A percentile compares a stretch with the other conserved stretches of the same genome.
Conservation (phyloP, 2,113 vertebrate genomes). For the Odontesthes bonariensis region DNA sequence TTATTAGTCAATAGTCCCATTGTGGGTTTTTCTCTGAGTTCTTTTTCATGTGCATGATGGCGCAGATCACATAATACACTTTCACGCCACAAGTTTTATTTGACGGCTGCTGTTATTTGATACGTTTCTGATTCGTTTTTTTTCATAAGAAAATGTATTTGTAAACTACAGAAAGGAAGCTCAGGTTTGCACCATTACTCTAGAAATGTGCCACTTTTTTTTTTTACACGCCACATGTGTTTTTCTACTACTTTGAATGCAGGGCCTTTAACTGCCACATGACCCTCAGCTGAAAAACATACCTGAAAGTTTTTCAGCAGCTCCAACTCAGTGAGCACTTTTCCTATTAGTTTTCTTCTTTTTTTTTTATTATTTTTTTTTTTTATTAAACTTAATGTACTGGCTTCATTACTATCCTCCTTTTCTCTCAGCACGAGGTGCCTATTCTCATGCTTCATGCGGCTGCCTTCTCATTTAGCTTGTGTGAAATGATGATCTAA, state of each 20-base stretch:
- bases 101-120: neutral
- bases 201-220: neutral
- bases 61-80: conserved; percentile 36
- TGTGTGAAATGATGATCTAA: neutral
- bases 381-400: no score
- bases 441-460: neutral
- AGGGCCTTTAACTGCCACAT: no score
- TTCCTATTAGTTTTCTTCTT: no score
- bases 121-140: conserved; percentile 11
- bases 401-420: neutral
- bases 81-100: conserved; percentile 10
- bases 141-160: neutral
- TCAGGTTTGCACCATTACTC: neutral
- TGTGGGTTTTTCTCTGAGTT: conserved; percentile 50
- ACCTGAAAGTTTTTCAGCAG: neutral
- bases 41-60: conserved; percentile 56
- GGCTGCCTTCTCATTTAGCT: neutral
- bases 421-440: neutral
- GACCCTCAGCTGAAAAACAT: neutral
- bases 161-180: neutral
- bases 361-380: no score
- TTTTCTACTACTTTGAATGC: neutral
- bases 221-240: neutral
- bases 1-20: conserved; percentile 66
- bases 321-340: neutral